A percentile compares a stretch with the other conserved stretches of the same genome.
These are phyloP conservation scores for Arnoldichthys spilopterus DNA, from an alignment of 2,797 vertebrate genomes.

Conservation along the genomic window DNA sequence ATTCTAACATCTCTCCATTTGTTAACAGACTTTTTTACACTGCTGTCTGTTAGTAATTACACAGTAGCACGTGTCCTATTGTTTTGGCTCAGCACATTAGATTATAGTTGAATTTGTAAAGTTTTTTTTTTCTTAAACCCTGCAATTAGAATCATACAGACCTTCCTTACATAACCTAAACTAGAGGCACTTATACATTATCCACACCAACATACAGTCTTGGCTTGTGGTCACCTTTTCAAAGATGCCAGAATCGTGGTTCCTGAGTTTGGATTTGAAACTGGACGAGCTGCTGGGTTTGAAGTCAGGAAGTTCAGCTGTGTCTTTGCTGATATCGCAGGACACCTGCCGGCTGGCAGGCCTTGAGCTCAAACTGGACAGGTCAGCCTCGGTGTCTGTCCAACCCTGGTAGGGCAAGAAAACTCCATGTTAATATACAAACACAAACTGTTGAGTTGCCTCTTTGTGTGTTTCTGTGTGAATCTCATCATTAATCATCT, in stretches of 20 bases:
- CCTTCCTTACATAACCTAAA: neutral
- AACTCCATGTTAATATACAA: slow-evolving; percentile 67
- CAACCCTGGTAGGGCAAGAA: slow-evolving; percentile 74
- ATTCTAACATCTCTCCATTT: too few species aligned
- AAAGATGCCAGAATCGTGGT: slow-evolving; percentile 79
- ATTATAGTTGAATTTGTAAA: neutral
- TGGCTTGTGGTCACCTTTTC: slow-evolving; percentile 77
- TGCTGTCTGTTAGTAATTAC: neutral
- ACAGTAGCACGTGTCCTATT: neutral
- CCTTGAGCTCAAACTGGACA: slow-evolving; percentile 72
- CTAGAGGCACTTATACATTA: neutral
- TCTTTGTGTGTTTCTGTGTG: too few species aligned
- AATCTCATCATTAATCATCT: too few species aligned
- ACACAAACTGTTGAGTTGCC: neutral
- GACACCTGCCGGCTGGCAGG: slow-evolving; percentile 77
- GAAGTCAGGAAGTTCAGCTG: slow-evolving; percentile 69
- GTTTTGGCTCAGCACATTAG: neutral
- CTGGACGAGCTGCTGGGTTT: slow-evolving; percentile 68
- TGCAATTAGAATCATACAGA: neutral
- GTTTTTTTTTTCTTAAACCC: neutral
- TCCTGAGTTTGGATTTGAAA: slow-evolving; percentile 74
- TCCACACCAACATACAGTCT: neutral
- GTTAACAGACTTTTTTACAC: too few species aligned
- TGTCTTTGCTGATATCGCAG: slow-evolving; percentile 76
- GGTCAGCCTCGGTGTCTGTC: slow-evolving; percentile 84